Conservation (phyloP, 2,797 vertebrate genomes). For the Salarias fasciatus region DNA sequence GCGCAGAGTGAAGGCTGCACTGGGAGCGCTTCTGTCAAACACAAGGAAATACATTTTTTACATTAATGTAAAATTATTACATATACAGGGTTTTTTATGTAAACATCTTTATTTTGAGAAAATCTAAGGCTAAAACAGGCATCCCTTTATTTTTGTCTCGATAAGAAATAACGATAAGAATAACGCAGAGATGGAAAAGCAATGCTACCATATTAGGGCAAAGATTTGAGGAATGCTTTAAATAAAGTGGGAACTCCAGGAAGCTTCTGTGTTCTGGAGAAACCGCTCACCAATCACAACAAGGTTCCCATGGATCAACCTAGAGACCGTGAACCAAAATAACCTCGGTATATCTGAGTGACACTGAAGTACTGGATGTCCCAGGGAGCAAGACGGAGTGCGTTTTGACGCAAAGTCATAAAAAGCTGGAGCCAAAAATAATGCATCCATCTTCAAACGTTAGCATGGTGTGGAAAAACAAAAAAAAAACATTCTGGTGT, state of each 20-base stretch:
- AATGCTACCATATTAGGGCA: constrained; percentile 17
- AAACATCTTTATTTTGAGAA: not conserved
- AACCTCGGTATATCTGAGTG: constrained; percentile 48
- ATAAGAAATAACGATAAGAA: no score
- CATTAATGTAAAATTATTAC: no score
- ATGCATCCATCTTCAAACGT: constrained; percentile 1
- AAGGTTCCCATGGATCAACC: constrained; percentile 42
- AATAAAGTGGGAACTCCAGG: constrained; percentile 23
- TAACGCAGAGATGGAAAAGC: not conserved
- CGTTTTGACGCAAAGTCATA: constrained; percentile 7
- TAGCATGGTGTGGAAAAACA: not conserved
- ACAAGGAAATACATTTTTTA: no score
- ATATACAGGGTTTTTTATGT: no score
- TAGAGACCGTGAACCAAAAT: constrained; percentile 59
- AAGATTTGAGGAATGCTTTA: constrained; percentile 9
- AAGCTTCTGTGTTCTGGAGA: constrained; percentile 6
- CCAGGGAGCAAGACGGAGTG: not conserved
- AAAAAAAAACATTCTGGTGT: not conserved
- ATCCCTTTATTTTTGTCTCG: no score
- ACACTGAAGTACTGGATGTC: constrained; percentile 46
- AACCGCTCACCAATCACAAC: constrained; percentile 33
- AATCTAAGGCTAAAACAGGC: not conserved
- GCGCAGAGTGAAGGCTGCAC: not conserved
- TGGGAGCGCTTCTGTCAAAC: no score
- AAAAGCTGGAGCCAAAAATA: not conserved